Percentiles rank a stretch among this genome's conserved stretches.
Conservation (phyloP, 1,140 invertebrate species). For the Dolichoris vasculosae region DNA sequence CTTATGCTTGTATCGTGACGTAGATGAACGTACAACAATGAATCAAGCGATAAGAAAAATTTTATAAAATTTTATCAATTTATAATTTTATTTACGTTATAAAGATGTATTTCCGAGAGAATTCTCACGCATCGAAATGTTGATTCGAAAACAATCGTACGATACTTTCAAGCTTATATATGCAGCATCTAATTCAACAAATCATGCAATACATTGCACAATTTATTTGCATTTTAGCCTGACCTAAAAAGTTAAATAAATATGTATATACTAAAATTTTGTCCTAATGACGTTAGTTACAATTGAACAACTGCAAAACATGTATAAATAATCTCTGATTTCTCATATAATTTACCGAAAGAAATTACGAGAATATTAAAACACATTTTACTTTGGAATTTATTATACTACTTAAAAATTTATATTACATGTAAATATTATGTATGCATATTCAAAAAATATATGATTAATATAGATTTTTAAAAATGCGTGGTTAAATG, state of each 20-base stretch:
- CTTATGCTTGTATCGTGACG: background rate
- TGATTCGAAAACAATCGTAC: background rate
- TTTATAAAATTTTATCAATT: background rate
- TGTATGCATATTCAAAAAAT: too few relatives aligned
- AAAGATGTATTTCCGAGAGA: background rate
- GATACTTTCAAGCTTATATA: background rate
- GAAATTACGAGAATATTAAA: background rate
- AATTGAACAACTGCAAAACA: background rate
- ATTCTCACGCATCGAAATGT: background rate
- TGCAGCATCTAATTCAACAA: constrained; percentile 11
- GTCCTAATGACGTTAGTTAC: too few relatives aligned
- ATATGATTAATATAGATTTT: too few relatives aligned
- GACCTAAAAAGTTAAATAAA: constrained; percentile 19
- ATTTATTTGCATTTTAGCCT: background rate
- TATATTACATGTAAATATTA: too few relatives aligned
- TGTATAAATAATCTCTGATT: background rate
- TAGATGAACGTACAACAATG: background rate
- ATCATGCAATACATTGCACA: background rate
- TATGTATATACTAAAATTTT: background rate
- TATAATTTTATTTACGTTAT: background rate
- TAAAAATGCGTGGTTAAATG: too few relatives aligned
- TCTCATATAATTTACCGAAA: background rate
- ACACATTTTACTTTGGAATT: background rate
- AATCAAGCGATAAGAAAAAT: background rate
- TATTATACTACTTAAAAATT: background rate